Conservation (phyloP, 2,888 invertebrate genomes). For the Epistrophe grossulariae region DNA sequence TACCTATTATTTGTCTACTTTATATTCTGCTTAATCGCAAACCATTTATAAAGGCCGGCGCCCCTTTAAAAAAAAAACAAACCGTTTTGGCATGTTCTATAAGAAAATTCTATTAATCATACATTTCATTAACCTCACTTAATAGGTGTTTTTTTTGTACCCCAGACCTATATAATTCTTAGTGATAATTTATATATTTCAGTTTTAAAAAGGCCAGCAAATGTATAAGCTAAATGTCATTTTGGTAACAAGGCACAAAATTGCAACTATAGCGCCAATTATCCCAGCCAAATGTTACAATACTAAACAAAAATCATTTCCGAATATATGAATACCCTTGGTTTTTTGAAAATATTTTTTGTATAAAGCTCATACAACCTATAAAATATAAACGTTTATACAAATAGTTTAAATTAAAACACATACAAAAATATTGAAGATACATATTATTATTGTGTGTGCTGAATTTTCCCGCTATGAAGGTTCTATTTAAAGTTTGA, state of each 20-base stretch:
- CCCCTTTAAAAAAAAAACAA: constrained; percentile 11
- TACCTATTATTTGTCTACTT: not conserved
- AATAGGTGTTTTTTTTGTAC: constrained; percentile 7
- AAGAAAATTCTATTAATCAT: constrained; percentile 32
- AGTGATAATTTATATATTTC: not conserved
- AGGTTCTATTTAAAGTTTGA: constrained; percentile 35
- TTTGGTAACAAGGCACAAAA: constrained; percentile 52
- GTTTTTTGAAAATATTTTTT: not conserved
- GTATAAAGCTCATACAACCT: not conserved
- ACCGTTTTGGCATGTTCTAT: not conserved
- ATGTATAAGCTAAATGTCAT: constrained; percentile 4
- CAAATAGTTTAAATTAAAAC: not conserved
- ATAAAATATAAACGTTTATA: not conserved
- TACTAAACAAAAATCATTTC: constrained; percentile 53
- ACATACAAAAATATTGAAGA: not conserved
- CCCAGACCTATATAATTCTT: not conserved
- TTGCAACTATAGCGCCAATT: constrained; percentile 63
- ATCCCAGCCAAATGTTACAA: constrained; percentile 69
- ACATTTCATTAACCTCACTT: constrained; percentile 2
- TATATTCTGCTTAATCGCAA: not conserved
- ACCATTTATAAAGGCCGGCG: constrained; percentile 12
- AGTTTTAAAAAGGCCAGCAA: not conserved
- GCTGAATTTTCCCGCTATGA: constrained; percentile 8
- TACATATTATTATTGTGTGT: not conserved
- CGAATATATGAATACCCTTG: constrained; percentile 65